These are phyloP conservation scores for Erpobdella octoculata DNA, from an alignment of 2,888 invertebrate species.

Conservation along the genomic window DNA sequence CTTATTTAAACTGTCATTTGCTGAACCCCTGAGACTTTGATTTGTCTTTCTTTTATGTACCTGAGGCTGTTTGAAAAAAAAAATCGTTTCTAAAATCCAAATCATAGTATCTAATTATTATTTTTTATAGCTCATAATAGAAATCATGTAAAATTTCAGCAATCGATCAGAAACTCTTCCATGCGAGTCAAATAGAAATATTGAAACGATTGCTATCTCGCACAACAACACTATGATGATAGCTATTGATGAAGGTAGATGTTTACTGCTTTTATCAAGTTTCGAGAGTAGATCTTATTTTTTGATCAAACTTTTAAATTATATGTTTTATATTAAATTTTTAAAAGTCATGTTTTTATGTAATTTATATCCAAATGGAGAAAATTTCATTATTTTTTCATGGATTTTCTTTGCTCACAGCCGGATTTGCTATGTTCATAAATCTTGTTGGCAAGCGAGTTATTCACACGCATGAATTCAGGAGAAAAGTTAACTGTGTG, in stretches of 20 bases:
- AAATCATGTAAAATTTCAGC: slow-evolving; percentile 55
- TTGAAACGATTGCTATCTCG: slow-evolving; percentile 73
- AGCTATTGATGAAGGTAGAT: slow-evolving; percentile 76
- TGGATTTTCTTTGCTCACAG: slow-evolving; percentile 41
- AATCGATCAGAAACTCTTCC: slow-evolving; percentile 81
- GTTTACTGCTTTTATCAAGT: background rate
- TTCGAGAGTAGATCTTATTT: too few species aligned
- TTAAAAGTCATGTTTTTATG: too few species aligned
- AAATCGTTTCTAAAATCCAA: too few species aligned
- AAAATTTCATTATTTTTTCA: background rate
- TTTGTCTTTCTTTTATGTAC: too few species aligned
- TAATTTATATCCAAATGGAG: background rate
- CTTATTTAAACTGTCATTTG: too few species aligned
- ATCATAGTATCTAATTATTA: background rate
- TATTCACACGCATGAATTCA: slow-evolving; percentile 76
- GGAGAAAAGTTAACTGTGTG: slow-evolving; percentile 66
- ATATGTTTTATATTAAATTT: too few species aligned
- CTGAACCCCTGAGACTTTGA: too few species aligned
- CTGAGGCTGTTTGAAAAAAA: too few species aligned
- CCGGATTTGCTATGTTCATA: slow-evolving; percentile 57
- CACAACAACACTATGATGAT: slow-evolving; percentile 77
- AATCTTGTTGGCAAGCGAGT: slow-evolving; percentile 74
- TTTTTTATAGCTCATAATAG: background rate
- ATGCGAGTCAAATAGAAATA: slow-evolving; percentile 71
- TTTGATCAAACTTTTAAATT: too few species aligned